phyloP scores from a whole-genome alignment of 2,888 invertebrate genomes.

The Orchesella flavescens region DNA sequence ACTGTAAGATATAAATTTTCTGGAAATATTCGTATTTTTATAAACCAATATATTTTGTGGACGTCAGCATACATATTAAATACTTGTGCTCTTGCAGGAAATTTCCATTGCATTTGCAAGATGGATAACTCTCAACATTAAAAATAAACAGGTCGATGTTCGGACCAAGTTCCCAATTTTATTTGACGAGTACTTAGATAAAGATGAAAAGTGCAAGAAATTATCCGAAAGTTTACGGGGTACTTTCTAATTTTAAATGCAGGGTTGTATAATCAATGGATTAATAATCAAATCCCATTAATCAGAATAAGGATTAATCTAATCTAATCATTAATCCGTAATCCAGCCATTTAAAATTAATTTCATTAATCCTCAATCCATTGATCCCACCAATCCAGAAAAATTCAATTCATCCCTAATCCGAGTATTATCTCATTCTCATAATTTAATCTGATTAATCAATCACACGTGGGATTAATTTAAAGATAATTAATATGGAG shows the following conservation, averaged over 20 bases:
- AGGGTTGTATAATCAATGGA: too few species aligned
- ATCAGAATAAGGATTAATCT: too few species aligned
- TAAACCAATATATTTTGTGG: constrained; percentile 13
- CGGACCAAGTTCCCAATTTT: constrained; percentile 65
- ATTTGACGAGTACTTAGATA: constrained; percentile 18
- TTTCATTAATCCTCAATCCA: too few species aligned
- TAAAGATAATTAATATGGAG: too few species aligned
- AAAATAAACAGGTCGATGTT: background rate
- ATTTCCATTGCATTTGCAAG: constrained; percentile 58
- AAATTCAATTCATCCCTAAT: too few species aligned
- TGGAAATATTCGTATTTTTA: constrained; percentile 19
- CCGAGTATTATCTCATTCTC: too few species aligned
- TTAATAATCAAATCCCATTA: too few species aligned
- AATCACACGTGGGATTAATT: too few species aligned
- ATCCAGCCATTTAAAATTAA: too few species aligned
- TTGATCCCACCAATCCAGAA: too few species aligned
- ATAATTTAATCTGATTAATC: too few species aligned
- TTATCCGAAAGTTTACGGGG: background rate
- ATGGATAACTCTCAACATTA: constrained; percentile 48
- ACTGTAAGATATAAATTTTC: constrained; percentile 60
- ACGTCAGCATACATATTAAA: background rate
- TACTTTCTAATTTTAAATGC: background rate
- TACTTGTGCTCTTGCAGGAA: constrained; percentile 49
- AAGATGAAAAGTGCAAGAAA: background rate
- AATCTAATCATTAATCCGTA: too few species aligned